Conservation (phyloP, 2,113 vertebrate species). For the Henicopernis longicauda region DNA sequence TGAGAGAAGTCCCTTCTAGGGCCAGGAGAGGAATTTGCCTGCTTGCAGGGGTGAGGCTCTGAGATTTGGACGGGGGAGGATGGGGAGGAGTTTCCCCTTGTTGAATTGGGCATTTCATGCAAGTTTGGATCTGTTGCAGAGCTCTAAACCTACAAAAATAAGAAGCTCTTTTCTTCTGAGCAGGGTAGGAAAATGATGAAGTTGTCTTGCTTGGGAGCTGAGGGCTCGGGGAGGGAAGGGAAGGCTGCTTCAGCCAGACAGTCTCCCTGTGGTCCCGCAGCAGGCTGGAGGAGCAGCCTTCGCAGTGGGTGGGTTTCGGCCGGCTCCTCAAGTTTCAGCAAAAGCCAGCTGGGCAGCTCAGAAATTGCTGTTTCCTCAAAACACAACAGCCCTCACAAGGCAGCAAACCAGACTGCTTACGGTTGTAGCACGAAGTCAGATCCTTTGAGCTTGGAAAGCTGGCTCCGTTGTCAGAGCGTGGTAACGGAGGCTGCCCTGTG, state of each 20-base stretch:
- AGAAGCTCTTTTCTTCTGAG: constrained; percentile 34
- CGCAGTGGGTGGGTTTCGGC: background rate
- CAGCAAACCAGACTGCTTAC: background rate
- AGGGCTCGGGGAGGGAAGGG: background rate
- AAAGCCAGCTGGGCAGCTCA: background rate
- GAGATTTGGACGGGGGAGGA: background rate
- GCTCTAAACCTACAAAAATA: constrained; percentile 5
- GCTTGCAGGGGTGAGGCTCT: background rate
- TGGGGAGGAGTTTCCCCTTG: background rate
- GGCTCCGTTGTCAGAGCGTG: background rate
- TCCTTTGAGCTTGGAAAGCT: background rate
- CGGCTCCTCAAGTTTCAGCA: background rate
- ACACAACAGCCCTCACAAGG: background rate
- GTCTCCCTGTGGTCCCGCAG: background rate
- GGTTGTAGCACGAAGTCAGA: background rate
- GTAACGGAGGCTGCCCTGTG: background rate
- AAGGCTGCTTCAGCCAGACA: background rate
- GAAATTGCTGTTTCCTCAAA: background rate
- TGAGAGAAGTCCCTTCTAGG: background rate
- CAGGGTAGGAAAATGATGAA: background rate
- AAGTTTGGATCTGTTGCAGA: constrained; percentile 31
- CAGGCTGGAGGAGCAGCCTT: background rate
- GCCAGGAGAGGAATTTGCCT: background rate
- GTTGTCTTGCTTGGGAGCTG: background rate
- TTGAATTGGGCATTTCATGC: constrained; percentile 31